phyloP scores from a whole-genome alignment of 2,888 invertebrate species.

The Idaea straminata region DNA sequence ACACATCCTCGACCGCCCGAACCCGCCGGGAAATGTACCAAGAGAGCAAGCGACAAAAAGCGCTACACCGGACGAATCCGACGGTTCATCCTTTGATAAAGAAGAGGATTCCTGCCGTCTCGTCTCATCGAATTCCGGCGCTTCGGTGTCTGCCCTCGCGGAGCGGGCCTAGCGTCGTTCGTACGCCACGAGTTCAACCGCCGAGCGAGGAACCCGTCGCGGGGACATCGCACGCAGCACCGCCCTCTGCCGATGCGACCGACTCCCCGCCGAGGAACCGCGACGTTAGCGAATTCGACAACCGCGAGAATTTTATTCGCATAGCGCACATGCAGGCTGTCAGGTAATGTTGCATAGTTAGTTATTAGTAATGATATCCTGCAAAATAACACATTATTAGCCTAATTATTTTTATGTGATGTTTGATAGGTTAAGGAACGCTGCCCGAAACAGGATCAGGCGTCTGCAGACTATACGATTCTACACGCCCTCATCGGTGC shows the following conservation, averaged over 20 bases:
- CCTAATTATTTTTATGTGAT: background rate
- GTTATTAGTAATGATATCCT: background rate
- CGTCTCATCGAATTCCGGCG: slow-evolving; percentile 62
- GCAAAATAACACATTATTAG: background rate
- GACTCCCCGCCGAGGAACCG: slow-evolving; percentile 40
- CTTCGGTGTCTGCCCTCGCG: slow-evolving; percentile 50
- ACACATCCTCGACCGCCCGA: slow-evolving; percentile 63
- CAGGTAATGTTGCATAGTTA: slow-evolving; percentile 22
- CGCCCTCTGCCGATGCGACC: slow-evolving; percentile 41
- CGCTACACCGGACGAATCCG: slow-evolving; percentile 69
- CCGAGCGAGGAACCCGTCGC: slow-evolving; percentile 54
- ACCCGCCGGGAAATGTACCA: slow-evolving; percentile 63
- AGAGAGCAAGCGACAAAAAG: slow-evolving; percentile 62
- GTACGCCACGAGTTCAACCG: slow-evolving; percentile 33
- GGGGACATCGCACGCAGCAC: slow-evolving; percentile 49
- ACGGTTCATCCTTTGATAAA: slow-evolving; percentile 59
- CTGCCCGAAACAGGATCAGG: slow-evolving; percentile 61
- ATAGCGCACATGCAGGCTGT: slow-evolving; percentile 68
- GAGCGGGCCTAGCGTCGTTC: slow-evolving; percentile 31
- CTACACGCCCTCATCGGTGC: slow-evolving; percentile 67
- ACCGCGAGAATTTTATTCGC: slow-evolving; percentile 64
- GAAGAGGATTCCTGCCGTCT: slow-evolving; percentile 58
- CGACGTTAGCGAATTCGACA: slow-evolving; percentile 56
- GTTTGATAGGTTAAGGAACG: slow-evolving; percentile 46
- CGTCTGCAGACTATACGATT: slow-evolving; percentile 67